Evolutionary conservation across 2,797 vertebrate species (phyloP).

Genomic region (Hemibagrus guttatus): DNA sequence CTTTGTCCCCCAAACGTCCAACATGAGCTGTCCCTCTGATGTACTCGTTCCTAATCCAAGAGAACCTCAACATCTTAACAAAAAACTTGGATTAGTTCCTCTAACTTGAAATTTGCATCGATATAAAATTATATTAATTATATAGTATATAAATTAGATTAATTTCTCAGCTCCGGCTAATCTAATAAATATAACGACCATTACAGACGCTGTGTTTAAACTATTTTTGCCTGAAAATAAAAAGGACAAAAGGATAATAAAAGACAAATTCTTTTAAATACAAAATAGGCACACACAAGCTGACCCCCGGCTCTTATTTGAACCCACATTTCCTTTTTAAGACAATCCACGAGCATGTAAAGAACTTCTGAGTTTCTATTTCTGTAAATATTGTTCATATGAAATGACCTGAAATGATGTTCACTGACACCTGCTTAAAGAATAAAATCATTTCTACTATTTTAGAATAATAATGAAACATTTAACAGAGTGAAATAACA

Average conservation of each 20-base stretch:
- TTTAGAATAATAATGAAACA: neutral
- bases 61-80: too few relatives aligned
- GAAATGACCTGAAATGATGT: too few relatives aligned
- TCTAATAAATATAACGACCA: neutral
- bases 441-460: neutral
- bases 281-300: neutral
- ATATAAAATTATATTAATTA: too few relatives aligned
- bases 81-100: neutral
- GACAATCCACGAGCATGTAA: neutral
- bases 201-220: neutral
- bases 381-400: too few relatives aligned
- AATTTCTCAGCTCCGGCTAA: neutral
- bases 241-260: neutral
- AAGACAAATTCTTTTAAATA: neutral
- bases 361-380: too few relatives aligned
- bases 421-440: too few relatives aligned
- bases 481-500: neutral
- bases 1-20: too few relatives aligned
- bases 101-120: neutral
- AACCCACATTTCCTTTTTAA: too few relatives aligned
- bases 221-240: neutral
- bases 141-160: too few relatives aligned
- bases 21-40: too few relatives aligned
- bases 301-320: neutral
- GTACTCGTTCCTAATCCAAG: too few relatives aligned